Conservation (phyloP, 2,797 vertebrate genomes). For the Champsocephalus gunnari region DNA sequence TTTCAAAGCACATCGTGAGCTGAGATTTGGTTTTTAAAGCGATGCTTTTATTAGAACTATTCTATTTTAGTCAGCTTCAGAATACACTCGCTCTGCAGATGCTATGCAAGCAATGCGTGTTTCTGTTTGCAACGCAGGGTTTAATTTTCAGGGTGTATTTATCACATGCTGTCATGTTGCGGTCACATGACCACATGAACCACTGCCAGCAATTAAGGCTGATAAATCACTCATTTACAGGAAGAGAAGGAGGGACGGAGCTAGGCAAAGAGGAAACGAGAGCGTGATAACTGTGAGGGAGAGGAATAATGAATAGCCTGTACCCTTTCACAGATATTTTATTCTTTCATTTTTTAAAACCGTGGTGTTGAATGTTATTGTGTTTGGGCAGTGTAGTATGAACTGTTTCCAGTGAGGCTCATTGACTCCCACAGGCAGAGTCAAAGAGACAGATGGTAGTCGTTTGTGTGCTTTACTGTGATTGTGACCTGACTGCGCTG, state of each 20-base stretch:
- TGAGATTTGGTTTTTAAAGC: slow-evolving; percentile 45
- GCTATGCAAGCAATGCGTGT: slow-evolving; percentile 28
- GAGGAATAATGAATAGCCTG: slow-evolving; percentile 58
- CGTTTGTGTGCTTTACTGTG: slow-evolving; percentile 74
- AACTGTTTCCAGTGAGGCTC: slow-evolving; percentile 68
- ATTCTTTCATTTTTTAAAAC: slow-evolving; percentile 44
- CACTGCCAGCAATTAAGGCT: slow-evolving; percentile 81
- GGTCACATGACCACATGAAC: slow-evolving; percentile 80
- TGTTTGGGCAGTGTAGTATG: slow-evolving; percentile 67
- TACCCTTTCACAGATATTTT: slow-evolving; percentile 59
- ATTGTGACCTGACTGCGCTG: slow-evolving; percentile 73
- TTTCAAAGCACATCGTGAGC: slow-evolving; percentile 53
- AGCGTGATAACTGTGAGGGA: slow-evolving; percentile 58
- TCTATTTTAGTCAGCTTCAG: slow-evolving; percentile 51
- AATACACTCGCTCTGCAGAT: slow-evolving; percentile 48
- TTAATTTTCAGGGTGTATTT: slow-evolving; percentile 77
- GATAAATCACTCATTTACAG: slow-evolving; percentile 84
- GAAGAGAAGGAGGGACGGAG: slow-evolving; percentile 68
- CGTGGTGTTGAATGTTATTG: slow-evolving; percentile 56
- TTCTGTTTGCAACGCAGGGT: slow-evolving; percentile 71
- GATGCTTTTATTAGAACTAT: slow-evolving; percentile 56
- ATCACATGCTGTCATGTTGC: slow-evolving; percentile 78
- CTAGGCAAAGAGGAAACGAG: slow-evolving; percentile 52
- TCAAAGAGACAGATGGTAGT: slow-evolving; percentile 76
- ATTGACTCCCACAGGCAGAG: slow-evolving; percentile 68